Evolutionary conservation across 2,113 vertebrate genomes (phyloP), one percentile per base, ranked within the genome.

Genomic region (Hippocampus mohnikei): DNA sequence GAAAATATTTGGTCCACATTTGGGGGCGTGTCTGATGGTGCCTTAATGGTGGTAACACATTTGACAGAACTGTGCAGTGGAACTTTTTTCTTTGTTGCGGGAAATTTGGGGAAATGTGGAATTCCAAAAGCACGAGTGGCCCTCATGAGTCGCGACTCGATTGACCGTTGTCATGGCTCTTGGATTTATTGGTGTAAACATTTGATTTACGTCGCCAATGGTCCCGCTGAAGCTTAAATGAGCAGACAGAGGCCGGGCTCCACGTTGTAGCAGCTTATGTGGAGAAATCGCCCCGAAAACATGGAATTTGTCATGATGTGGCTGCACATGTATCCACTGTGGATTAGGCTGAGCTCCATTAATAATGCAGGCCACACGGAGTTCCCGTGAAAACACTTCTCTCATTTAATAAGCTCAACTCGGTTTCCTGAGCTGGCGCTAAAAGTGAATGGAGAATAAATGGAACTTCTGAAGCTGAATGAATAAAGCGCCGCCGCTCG

Each of bases 341-440:
- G 79, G 81, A 87, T 78, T 84, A 74, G 72, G 70, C 25, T 82
- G 62, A 77, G 9, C 50, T 1, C 67, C 64, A 84, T 85, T 74
- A 89, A 85, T 90, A 88, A 88, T 87, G 69, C 81, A 86, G 71
- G 63, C 66, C 72, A 67, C 76, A 75, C 65, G 71, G 64, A 81
- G 66, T 53, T 63, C 71, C 81, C 79, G 76, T 81, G 84, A 75
- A 89, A 88, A 87, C 74, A 70, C 58, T 79, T 72, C 76, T 71
- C 63, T 77, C 74, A 67, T 84, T 86, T 85, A 55, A 73, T 79
- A 77, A 74, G 73, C 62, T 64, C n/a, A 9, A 25, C 62, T 82
- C 20, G 70, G 68, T 64, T 66, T 37, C 68, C 55, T 64, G 46
- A 62, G 56, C 40, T 67, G 7, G 63, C 10, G 37, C 42, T 48